Evolutionary conservation across 2,888 invertebrate genomes (phyloP), one percentile per base, ranked within the genome.

Genomic region (Diabrotica balteata): DNA sequence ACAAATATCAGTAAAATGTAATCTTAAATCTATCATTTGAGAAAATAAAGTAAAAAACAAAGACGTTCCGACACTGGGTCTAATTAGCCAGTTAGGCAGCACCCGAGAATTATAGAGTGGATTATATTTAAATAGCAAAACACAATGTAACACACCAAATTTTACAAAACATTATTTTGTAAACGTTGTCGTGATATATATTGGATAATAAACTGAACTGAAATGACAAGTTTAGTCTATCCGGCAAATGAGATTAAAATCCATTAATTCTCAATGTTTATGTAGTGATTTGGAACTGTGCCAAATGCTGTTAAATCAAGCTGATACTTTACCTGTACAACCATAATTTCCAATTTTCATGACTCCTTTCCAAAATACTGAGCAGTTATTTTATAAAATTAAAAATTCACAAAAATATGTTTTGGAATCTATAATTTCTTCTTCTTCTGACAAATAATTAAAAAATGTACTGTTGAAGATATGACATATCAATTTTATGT

Each of bases 211-310:
- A 42, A 32, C 32, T 10, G 10, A 17, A 53, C 10, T 32, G 10
- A 53, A 53, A 42, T 53, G 53, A 53, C 53, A 53, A 53, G 53
- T 53, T 53, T 53, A 53, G 53, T 42, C 53, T 53, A 42, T 53
- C 22, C 53, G 22, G 10, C 10, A 53, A 22, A 53, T 42, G 22
- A 42, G 53, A 42, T 53, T 53, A 53, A 53, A 53, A 53, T 10
- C 53, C 72, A 68, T 73, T 69, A 70, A 70, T 74, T 72, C 69
- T 67, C 72, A 73, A 71, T 74, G 70, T 73, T 72, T 75, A 75
- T 72, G 70, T 60, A 51, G 60, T 59, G 63, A 61, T 71, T 72
- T 73, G 73, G 72, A 67, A 22, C 53, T 46, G 32, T 45, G 67
- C 73, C 73, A 72, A 72, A 64, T 50, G 49, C 54, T 47, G 42